phyloP scores from a whole-genome alignment of 2,113 vertebrate species.

The Caranx melampygus region DNA sequence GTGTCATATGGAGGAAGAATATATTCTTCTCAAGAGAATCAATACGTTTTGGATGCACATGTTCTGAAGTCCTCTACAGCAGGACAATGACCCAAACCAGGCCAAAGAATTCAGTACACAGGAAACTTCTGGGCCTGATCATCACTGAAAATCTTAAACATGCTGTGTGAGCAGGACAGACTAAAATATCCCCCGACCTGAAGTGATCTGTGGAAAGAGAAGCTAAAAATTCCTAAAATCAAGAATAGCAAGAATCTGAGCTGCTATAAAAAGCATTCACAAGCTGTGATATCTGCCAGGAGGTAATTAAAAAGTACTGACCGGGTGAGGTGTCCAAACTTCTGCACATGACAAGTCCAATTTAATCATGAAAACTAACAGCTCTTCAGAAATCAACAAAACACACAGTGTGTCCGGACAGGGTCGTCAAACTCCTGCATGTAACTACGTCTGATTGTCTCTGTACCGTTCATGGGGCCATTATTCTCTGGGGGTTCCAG shows the following conservation, averaged over 20 bases:
- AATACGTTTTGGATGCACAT: not conserved
- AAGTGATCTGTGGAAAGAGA: not conserved
- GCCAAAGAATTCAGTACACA: not conserved
- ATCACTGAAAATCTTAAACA: not conserved
- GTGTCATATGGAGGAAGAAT: too few species aligned
- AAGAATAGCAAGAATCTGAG: not conserved
- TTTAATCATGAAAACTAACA: not conserved
- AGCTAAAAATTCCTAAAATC: not conserved
- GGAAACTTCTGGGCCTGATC: not conserved
- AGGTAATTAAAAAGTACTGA: not conserved
- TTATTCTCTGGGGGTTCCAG: conserved; percentile 95
- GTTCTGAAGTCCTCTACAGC: not conserved
- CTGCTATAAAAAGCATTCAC: not conserved
- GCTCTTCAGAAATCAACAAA: not conserved
- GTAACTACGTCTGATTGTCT: not conserved
- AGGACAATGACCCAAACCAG: not conserved
- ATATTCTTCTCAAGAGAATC: too few species aligned
- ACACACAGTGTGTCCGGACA: not conserved
- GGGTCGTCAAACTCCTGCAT: not conserved
- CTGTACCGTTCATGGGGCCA: conserved; percentile 87
- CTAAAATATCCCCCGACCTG: not conserved
- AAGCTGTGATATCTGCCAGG: too few species aligned
- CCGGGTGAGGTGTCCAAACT: not conserved
- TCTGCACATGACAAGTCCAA: not conserved
- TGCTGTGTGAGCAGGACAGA: not conserved